Percentiles rank a stretch among this genome's conserved stretches.
phyloP scores from a whole-genome alignment of 2,113 vertebrate species.

The Lonchura striata region DNA sequence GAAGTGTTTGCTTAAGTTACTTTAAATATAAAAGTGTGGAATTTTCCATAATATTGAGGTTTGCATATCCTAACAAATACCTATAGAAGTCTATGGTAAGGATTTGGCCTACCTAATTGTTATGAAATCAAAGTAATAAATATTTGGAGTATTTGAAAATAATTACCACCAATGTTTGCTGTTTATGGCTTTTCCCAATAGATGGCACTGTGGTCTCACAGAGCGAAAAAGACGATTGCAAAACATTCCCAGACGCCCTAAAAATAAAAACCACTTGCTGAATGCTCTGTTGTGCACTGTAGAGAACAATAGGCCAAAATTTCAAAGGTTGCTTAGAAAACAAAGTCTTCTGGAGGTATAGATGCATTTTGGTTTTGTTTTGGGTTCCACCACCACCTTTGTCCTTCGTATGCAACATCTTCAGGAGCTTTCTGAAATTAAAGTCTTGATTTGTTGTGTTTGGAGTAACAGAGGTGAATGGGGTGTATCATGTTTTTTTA shows the following conservation, averaged over 20 bases:
- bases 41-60: background rate
- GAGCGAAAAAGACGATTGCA: background rate
- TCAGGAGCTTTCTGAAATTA: background rate
- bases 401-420: background rate
- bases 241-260: constrained; percentile 16
- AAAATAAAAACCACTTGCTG: constrained; percentile 44
- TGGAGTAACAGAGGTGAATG: background rate
- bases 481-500: background rate
- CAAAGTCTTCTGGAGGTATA: background rate
- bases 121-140: background rate
- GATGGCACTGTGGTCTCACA: constrained; percentile 49
- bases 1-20: background rate
- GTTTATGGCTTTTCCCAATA: background rate
- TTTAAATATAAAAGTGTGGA: background rate
- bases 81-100: background rate
- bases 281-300: background rate
- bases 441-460: background rate
- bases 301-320: constrained; percentile 28
- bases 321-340: background rate
- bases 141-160: background rate
- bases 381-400: rapidly evolving
- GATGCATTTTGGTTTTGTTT: background rate
- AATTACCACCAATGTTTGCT: background rate
- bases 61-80: background rate
- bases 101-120: background rate